Conservation (phyloP, 2,797 vertebrate species). For the Phyllotis vaccarum region DNA sequence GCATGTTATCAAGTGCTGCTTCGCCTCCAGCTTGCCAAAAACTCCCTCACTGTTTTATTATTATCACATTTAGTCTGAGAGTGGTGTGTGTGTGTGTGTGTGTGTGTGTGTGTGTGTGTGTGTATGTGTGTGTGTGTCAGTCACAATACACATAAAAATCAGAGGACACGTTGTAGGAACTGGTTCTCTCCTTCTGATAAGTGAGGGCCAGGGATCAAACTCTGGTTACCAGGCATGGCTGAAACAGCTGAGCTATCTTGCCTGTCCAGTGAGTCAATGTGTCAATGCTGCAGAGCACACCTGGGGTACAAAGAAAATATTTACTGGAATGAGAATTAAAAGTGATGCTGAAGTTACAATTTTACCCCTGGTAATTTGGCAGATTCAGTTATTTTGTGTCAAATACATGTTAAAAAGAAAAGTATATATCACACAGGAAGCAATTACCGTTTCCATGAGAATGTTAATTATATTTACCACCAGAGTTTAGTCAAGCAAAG, state of each 20-base stretch:
- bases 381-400: constrained; percentile 28
- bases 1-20: background rate
- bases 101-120: background rate
- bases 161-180: background rate
- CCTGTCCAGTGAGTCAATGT: background rate
- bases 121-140: background rate
- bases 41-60: background rate
- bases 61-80: background rate
- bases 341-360: constrained; percentile 67
- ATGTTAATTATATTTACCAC: constrained; percentile 75
- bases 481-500: constrained; percentile 67
- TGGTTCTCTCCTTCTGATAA: background rate
- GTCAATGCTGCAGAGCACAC: background rate
- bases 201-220: background rate
- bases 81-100: background rate
- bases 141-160: too few species aligned
- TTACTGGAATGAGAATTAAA: constrained; percentile 33
- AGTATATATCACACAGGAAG: constrained; percentile 60
- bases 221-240: background rate
- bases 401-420: constrained; percentile 68
- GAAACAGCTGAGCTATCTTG: background rate
- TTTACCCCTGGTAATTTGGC: constrained; percentile 55
- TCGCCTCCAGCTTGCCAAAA: background rate
- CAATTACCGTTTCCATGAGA: constrained; percentile 65
- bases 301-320: constrained; percentile 15